These are phyloP conservation scores for Petrosia ficiformis DNA, from an alignment of 37 sponge, comb jelly and placozoan genomes.

Conservation along the genomic window DNA sequence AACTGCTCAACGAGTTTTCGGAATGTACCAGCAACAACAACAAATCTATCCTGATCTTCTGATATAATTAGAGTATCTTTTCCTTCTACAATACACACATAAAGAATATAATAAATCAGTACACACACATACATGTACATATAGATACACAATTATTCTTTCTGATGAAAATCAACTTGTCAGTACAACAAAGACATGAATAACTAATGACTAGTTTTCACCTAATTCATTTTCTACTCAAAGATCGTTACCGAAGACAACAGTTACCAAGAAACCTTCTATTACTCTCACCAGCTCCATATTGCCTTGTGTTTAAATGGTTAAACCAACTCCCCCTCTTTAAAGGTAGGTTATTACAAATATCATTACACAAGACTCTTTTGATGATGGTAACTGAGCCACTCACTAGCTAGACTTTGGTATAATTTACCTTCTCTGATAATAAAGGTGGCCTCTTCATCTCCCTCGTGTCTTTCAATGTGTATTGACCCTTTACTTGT, in stretches of 20 bases:
- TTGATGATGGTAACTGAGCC: too few species aligned
- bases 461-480: slow-evolving; percentile 13
- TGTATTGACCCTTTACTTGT: slow-evolving; percentile 13
- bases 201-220: too few species aligned
- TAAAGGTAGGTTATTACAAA: too few species aligned
- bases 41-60: slow-evolving; percentile 22
- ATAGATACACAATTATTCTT: not conserved
- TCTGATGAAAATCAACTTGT: not conserved
- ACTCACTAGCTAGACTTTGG: too few species aligned
- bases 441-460: slow-evolving; percentile 37
- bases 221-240: too few species aligned
- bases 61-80: slow-evolving; percentile 49
- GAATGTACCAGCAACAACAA: slow-evolving; percentile 69
- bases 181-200: too few species aligned
- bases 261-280: too few species aligned
- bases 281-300: too few species aligned
- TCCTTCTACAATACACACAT: slow-evolving; percentile 32
- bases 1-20: slow-evolving; percentile 77
- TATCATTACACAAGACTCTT: too few species aligned
- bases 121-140: not conserved
- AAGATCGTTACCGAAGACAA: too few species aligned
- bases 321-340: too few species aligned
- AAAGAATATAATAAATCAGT: not conserved
- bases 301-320: too few species aligned
- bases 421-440: slow-evolving; percentile 49